Base-by-base conservation (phyloP, 92 coral and sea anemone species). In the Heliopora coerulea region DNA sequence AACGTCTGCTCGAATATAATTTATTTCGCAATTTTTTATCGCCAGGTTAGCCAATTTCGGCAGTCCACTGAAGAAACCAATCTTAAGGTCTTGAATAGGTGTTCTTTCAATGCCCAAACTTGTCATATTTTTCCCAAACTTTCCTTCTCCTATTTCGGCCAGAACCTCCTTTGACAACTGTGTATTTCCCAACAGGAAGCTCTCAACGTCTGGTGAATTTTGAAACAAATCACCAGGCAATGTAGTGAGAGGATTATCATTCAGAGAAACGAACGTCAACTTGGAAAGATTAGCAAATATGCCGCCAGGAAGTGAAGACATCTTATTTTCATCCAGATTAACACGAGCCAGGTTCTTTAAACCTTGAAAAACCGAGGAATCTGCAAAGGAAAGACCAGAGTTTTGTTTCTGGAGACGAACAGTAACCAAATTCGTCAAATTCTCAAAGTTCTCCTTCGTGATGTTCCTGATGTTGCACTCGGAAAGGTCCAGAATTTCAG, bases 1-100 rank as follows among this genome's bases (percentile, higher is more conserved):
- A 32, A 67, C 44, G 29, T 67, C 74, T 7, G 34, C 18, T 9
- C 39, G 54, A 20, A 67, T 67, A 32, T 67, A 67, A 9, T 67
- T 33, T 17, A 67, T 67, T 15, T 67, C 24, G 37, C 74, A 67
- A 26, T 28, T 24, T 37, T 4, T 37, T 4, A 11, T 11, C 3
- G 54, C 17, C 5, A 67, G 54, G 24, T 21, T 37, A 50, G 33
- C 46, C 5, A 28, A 14, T 17, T 67, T 31, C 25, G 67, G 34
- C 31, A 61, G 41, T 11, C 67, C 67, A 28, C 30, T 40, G 70
- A 63, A 63, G 27, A 19, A 52, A 11, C 1, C 54, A 0, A 44
- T 67, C 31, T 23, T 20, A n/a, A 67, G 48, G 26, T 59, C 29
- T 2, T 46, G 12, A 46, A 46, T 10, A 15, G 12, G 12, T 6